These are phyloP conservation scores for Dryococelus australis DNA, from an alignment of 2,888 invertebrate genomes.

Conservation along the genomic window DNA sequence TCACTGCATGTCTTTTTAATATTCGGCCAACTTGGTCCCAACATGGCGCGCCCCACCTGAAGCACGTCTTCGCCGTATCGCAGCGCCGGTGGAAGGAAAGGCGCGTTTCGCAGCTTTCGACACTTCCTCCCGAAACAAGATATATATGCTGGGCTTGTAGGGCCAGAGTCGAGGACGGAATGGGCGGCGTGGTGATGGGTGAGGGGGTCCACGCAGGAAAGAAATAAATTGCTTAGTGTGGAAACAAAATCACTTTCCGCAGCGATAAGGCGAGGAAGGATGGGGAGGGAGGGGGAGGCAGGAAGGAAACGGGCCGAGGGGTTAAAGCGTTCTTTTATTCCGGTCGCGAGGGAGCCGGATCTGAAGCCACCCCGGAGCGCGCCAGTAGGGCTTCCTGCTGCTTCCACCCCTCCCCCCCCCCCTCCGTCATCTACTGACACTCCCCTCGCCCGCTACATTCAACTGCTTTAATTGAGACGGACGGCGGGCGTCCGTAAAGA, in stretches of 20 bases:
- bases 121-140: slow-evolving; percentile 7
- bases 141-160: neutral
- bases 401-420: slow-evolving; percentile 17
- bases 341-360: slow-evolving; percentile 25
- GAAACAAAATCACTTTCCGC: slow-evolving; percentile 40
- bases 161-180: neutral
- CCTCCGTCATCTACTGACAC: too few species aligned
- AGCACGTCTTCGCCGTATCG: too few species aligned
- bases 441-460: slow-evolving; percentile 20
- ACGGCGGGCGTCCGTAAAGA: neutral
- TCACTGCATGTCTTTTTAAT: too few species aligned
- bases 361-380: neutral
- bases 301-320: neutral
- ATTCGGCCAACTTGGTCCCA: too few species aligned
- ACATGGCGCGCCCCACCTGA: too few species aligned
- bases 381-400: slow-evolving; percentile 21
- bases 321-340: slow-evolving; percentile 29
- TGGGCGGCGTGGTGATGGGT: neutral
- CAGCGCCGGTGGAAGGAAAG: too few species aligned
- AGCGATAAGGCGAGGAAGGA: slow-evolving; percentile 19
- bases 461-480: slow-evolving; percentile 49
- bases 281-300: neutral
- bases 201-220: slow-evolving; percentile 31
- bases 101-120: neutral
- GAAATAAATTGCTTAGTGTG: slow-evolving; percentile 40